A percentile compares a stretch with the other conserved stretches of the same genome.
phyloP scores from a whole-genome alignment of 2,113 vertebrate species.

The Psittacula cyanocephala region DNA sequence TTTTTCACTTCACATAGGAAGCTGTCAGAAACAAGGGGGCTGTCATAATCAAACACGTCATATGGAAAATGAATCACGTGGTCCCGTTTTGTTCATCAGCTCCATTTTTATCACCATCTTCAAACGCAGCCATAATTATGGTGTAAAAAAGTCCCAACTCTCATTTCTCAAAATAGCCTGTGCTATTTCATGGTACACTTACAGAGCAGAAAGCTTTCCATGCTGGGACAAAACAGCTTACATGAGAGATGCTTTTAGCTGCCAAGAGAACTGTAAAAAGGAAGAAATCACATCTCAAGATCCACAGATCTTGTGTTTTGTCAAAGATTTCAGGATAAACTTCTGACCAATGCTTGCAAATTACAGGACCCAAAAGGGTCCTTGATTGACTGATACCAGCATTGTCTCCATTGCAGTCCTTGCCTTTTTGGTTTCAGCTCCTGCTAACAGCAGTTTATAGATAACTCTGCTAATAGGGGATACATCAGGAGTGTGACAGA shows the following conservation, averaged over 20 bases:
- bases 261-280: background rate
- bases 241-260: background rate
- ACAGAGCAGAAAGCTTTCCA: background rate
- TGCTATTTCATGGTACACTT: background rate
- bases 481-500: background rate
- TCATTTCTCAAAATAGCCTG: background rate
- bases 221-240: background rate
- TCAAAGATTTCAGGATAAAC: background rate
- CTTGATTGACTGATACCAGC: background rate
- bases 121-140: slow-evolving; percentile 16
- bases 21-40: background rate
- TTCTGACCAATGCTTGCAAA: background rate
- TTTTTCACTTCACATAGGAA: background rate
- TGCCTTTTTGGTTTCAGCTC: background rate
- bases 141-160: background rate
- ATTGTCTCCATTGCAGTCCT: background rate
- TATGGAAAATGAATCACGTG: slow-evolving; percentile 8
- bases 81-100: background rate
- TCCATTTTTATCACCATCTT: slow-evolving; percentile 10
- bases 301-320: background rate
- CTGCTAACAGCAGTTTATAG: background rate
- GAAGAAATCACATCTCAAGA: background rate
- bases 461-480: background rate
- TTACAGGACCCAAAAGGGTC: background rate
- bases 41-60: slow-evolving; percentile 30